phyloP scores from a whole-genome alignment of 2,797 vertebrate genomes.

The Schizopygopsis malacanthus region DNA sequence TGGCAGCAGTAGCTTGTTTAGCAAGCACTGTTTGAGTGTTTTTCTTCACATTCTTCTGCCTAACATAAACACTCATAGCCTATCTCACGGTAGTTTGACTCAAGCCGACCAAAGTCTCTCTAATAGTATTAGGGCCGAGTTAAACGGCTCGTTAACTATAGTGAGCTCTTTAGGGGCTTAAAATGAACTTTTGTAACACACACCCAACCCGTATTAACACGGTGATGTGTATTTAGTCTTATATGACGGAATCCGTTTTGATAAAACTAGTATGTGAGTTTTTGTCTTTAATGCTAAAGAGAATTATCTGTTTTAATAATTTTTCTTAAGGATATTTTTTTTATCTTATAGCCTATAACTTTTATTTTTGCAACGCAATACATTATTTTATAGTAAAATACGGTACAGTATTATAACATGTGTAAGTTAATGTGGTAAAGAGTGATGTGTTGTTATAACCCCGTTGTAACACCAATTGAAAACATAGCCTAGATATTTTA shows the following conservation, averaged over 20 bases:
- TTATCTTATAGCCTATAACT: not conserved
- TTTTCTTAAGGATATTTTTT: not conserved
- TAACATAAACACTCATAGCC: not conserved
- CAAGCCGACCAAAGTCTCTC: constrained; percentile 43
- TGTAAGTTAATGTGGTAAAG: not conserved
- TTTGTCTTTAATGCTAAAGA: not conserved
- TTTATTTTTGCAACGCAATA: not conserved
- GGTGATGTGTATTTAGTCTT: not conserved
- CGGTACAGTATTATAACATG: not conserved
- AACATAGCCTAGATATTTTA: not conserved
- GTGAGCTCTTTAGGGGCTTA: constrained; percentile 42
- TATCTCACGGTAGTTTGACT: constrained; percentile 12
- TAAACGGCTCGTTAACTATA: constrained; percentile 44
- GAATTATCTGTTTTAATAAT: not conserved
- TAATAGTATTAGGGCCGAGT: constrained; percentile 47
- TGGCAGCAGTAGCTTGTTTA: not conserved
- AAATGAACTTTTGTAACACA: constrained; percentile 39
- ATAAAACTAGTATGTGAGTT: not conserved
- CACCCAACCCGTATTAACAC: constrained; percentile 12
- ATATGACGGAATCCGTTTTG: not conserved
- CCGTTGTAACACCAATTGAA: not conserved
- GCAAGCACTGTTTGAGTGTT: not conserved
- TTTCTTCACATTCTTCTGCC: not conserved
- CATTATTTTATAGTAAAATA: not conserved
- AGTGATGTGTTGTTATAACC: not conserved